phyloP scores from a whole-genome alignment of 2,113 vertebrate species.

The Ornithorhynchus anatinus region DNA sequence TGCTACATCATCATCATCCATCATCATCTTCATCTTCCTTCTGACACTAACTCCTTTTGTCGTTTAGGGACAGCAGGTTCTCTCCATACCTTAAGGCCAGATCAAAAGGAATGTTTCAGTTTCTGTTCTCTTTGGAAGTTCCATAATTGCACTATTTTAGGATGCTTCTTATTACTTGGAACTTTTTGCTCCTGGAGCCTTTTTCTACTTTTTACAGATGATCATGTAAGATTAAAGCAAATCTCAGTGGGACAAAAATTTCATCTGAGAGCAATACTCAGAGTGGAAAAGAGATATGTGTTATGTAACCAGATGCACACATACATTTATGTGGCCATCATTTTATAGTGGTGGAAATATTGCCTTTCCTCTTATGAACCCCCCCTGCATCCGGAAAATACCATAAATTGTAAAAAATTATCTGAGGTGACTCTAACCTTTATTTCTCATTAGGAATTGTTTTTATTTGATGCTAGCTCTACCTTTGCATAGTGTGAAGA shows the following conservation, averaged over 20 bases:
- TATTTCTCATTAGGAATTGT: constrained; percentile 9
- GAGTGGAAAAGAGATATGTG: background rate
- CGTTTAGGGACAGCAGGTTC: background rate
- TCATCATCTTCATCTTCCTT: background rate
- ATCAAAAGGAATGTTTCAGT: background rate
- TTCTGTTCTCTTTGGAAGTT: background rate
- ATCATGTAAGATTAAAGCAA: background rate
- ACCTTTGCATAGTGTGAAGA: background rate
- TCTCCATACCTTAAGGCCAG: background rate
- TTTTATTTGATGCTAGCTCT: background rate
- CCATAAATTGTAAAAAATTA: no score
- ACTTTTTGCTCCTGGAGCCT: background rate
- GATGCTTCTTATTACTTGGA: background rate
- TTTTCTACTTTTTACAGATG: background rate
- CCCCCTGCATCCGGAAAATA: no score
- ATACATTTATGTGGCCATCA: background rate
- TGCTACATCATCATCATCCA: background rate
- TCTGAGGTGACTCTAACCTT: no score
- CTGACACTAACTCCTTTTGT: background rate
- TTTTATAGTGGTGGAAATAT: no score
- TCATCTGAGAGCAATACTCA: no score
- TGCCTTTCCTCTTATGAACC: no score
- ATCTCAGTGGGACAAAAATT: background rate
- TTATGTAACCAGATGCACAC: background rate
- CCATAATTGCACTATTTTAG: background rate